Base-by-base conservation (phyloP, 2,113 vertebrate species). In the Cyprinus carpio region DNA sequence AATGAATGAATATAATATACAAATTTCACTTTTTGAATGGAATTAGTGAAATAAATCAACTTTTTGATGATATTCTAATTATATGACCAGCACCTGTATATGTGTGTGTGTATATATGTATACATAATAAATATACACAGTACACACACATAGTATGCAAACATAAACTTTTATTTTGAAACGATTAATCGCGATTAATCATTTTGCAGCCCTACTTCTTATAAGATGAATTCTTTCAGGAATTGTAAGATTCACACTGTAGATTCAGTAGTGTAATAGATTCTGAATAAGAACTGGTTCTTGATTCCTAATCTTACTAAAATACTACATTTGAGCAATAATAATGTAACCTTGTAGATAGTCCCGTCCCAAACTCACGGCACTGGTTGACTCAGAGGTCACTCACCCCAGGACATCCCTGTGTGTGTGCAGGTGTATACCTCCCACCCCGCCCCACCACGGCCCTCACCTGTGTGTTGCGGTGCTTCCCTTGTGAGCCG, bases 381-480 rank as follows among this genome's bases (percentile, higher is more conserved):
- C 67, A 71, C 31, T 6, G 20, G 34, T 72, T 40, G 20, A 72
- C 20, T 69, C 18, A 37, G 16, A 69, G 2, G 31, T 69, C 31
- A 46, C 37, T 74, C 23, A 64, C 62, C 34, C 16, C 60, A 27
- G 37, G 25, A 29, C 60, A 20, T 65, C n/a, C 15, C 37, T 23
- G n/a, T 75, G 67, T 69, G 37, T 83, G 31, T 34, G 71, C 92
- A 95, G 95, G 97, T 90, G 96, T 98, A 96, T 95, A 95, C 96
- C 96, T 94, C 93, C 81, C 92, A 96, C 97, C 92, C 86, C 96
- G 95, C 94, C 92, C 94, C 94, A 98, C 96, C 98, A 99, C 98
- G 98, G 98, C 98, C 96, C 98, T 99, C 95, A 99, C 98, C 96
- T 99, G 98, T 92, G 98, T 99, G 92, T 96, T 99, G 94, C 98